Base-by-base conservation (phyloP, 2,888 invertebrate species). In the Drosophila phalerata region DNA sequence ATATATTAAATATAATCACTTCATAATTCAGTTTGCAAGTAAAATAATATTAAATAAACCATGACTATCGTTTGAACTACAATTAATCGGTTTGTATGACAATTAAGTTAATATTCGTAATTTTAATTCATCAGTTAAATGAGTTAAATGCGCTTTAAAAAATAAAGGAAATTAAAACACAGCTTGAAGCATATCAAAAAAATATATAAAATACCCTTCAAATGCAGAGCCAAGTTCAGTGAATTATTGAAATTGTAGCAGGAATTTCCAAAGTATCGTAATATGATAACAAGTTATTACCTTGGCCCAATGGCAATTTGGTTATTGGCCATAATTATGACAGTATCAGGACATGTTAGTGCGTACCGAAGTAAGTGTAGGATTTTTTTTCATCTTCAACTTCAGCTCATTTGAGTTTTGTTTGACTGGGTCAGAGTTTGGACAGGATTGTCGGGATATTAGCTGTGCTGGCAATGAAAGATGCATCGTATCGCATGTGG, bases 381-480 rank as follows among this genome's bases (percentile, higher is more conserved):
- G 9, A 13, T 13, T 1, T 19, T 1, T 8, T 3, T 2, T 45
- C 8, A 17, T 11, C n/a, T 1, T 15, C 0, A 5, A 0, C 13
- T 11, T 22, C 5, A 30, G 13, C 13, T 17, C 11, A 57, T n/a
- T 30, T 17, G 5, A 17, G 3, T 17, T 28, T 17, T 28, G 15
- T 6, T 30, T 25, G 13, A 22, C 8, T 19, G 34, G 49, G 10
- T 15, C 28, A 83, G 82, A 67, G 43, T 79, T 69, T 47, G 82
- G 82, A 6, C 58, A 51, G 1, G 68, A 69, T 17, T 87, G 82
- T 38, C 64, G 52, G 2, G 82, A 88, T 8, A 49, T 82, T 3
- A 51, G 10, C 8, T 87, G 82, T 52, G 56, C 48, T 2, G 25
- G 47, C 10, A 52, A 43, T 2, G 55, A 87, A 19, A 34, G 42